Conservation (phyloP, 1,140 invertebrate genomes). For the Vanessa tameamea region DNA sequence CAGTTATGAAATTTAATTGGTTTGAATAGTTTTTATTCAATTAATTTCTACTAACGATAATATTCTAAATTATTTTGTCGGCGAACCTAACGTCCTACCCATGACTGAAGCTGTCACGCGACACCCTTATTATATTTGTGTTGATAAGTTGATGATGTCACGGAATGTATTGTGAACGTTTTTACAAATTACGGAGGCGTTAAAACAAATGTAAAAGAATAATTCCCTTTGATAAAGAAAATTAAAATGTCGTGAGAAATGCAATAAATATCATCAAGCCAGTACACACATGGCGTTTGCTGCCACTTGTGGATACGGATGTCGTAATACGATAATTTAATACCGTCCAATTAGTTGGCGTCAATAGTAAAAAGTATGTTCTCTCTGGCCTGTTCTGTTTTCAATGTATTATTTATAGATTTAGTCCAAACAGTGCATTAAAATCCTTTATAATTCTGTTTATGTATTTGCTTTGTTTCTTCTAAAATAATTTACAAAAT, state of each 20-base stretch:
- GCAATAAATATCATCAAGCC: slow-evolving; percentile 17
- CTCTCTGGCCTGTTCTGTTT: background rate
- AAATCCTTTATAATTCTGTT: too few relatives aligned
- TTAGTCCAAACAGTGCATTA: too few relatives aligned
- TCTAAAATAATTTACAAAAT: too few relatives aligned
- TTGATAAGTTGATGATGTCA: slow-evolving; percentile 25
- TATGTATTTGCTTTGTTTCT: too few relatives aligned
- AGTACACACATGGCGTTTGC: slow-evolving; percentile 19
- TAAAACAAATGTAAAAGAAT: slow-evolving; percentile 18
- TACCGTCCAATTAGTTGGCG: slow-evolving; percentile 11
- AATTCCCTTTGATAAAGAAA: slow-evolving; percentile 19
- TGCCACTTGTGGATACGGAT: slow-evolving; percentile 22
- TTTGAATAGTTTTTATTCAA: background rate
- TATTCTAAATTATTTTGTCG: background rate
- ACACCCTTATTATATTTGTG: slow-evolving; percentile 25
- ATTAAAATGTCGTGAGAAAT: slow-evolving; percentile 41
- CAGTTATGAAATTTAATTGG: too few relatives aligned
- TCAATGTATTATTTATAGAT: background rate
- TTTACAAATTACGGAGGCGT: slow-evolving; percentile 16
- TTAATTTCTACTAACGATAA: background rate
- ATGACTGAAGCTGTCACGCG: slow-evolving; percentile 22
- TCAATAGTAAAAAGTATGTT: background rate
- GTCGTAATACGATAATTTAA: slow-evolving; percentile 26
- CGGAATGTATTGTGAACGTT: slow-evolving; percentile 34
- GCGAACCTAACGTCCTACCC: slow-evolving; percentile 12